Evolutionary conservation across 2,113 vertebrate species (phyloP), one percentile per base, ranked within the genome.

Genomic region (Actinemys pallida): DNA sequence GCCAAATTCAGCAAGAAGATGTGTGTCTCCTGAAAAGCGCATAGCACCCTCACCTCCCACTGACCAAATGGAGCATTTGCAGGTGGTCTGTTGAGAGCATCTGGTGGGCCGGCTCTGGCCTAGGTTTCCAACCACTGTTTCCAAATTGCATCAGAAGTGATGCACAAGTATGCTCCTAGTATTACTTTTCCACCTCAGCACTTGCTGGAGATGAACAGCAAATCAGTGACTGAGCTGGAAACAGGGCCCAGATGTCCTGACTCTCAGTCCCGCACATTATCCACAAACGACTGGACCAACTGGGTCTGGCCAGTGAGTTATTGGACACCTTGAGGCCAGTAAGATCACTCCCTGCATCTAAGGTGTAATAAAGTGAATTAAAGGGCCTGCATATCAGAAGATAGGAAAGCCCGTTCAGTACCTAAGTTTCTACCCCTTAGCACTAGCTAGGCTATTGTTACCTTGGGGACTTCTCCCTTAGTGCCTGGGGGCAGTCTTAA

Each of bases 391-490:
- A 45, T 25, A 27, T 14, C 42, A 45, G 72, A 25, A 76, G 72
- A 45, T 5, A 45, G 10, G 72, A 27, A 72, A 76, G 47, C 39
- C 5, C 5, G 19, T 39, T 72, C 35, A 72, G 65, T 72, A 5
- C n/a, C 65, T n/a, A n/a, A 5, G 4, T 22, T 72, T 10, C 19
- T 39, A 72, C 8, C 35, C n/a, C 17, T 22, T 19, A 72, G 9
- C 65, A 72, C n/a, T 22, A n/a, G 65, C 65, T 20, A 17, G 35
- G 35, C 17, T 39, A 39, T 39, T 72, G 79, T 57, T 65, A 97
- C 97, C 97, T 97, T 97, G 75, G 96, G 65, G 65, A 72, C 35
- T 72, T 72, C 65, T 72, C 65, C 65, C 65, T 72, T 72, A 9
- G 6, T 39, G n/a, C 65, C n/a, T 39, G 65, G 65, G 17, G 65